Evolutionary conservation across 2,888 invertebrate species (phyloP).

Genomic region (Drosophila paramelanica): DNA sequence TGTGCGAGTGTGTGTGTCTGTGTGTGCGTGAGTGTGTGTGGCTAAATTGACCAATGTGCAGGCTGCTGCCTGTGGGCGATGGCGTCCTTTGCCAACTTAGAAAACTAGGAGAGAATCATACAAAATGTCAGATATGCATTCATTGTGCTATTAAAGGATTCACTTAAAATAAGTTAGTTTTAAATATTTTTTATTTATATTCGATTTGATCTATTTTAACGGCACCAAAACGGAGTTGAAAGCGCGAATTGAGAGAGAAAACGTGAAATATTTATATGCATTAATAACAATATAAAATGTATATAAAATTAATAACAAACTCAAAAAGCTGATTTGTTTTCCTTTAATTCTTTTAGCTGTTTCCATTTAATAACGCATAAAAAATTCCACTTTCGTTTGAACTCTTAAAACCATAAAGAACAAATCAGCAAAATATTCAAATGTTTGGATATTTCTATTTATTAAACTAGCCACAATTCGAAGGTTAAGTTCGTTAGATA

Average conservation of each 20-base stretch:
- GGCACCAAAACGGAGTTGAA: neutral
- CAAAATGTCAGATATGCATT: neutral
- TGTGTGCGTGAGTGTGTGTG: slow-evolving; percentile 16
- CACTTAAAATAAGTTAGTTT: neutral
- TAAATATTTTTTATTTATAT: neutral
- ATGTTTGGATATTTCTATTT: no score
- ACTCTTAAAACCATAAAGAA: neutral
- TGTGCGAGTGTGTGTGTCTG: slow-evolving; percentile 1
- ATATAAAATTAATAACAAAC: no score
- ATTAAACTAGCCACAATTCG: no score
- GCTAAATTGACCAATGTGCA: slow-evolving; percentile 71
- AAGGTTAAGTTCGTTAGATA: no score
- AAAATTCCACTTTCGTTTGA: no score
- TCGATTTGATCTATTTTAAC: neutral
- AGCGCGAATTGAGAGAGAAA: neutral
- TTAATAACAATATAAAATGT: no score
- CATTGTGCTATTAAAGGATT: no score
- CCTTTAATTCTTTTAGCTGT: no score
- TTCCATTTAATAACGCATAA: no score
- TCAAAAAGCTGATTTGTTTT: no score
- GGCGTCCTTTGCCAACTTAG: slow-evolving; percentile 31
- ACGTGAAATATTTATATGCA: neutral
- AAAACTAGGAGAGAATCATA: neutral
- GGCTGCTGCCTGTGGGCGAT: slow-evolving; percentile 48
- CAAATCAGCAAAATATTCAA: neutral